A percentile compares a stretch with the other conserved stretches of the same genome.
These are phyloP conservation scores for Papilio machaon DNA, from an alignment of 1,140 invertebrate genomes.

Conservation along the genomic window DNA sequence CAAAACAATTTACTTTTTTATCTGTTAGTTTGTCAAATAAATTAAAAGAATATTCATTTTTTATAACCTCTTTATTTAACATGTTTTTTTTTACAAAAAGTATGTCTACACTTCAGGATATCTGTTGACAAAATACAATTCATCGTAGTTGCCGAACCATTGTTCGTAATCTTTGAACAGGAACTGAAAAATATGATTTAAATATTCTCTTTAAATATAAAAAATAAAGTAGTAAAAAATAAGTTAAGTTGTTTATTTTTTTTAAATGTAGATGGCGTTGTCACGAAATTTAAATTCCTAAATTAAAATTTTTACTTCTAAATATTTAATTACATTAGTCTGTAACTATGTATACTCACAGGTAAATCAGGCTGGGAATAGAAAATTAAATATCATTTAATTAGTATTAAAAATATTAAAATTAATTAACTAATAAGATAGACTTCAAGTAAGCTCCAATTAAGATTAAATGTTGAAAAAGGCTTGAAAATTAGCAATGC, in stretches of 20 bases:
- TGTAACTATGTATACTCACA: background rate
- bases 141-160: constrained; percentile 3
- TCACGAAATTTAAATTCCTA: no score
- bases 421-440: no score
- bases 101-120: background rate
- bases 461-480: no score
- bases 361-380: background rate
- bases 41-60: no score
- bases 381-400: background rate
- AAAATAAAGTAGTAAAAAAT: no score
- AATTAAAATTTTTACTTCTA: no score
- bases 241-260: no score
- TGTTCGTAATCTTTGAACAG: constrained; percentile 7
- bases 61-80: no score
- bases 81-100: background rate
- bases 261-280: no score
- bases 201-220: background rate
- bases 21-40: no score
- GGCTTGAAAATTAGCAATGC: background rate
- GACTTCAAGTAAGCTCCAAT: no score
- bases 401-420: no score
- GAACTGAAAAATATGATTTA: background rate
- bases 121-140: constrained; percentile 2
- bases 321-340: background rate
- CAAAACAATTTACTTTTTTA: background rate